A percentile compares a stretch with the other conserved stretches of the same genome.
phyloP scores from a whole-genome alignment of 2,797 vertebrate genomes.

The Silurus aristotelis region DNA sequence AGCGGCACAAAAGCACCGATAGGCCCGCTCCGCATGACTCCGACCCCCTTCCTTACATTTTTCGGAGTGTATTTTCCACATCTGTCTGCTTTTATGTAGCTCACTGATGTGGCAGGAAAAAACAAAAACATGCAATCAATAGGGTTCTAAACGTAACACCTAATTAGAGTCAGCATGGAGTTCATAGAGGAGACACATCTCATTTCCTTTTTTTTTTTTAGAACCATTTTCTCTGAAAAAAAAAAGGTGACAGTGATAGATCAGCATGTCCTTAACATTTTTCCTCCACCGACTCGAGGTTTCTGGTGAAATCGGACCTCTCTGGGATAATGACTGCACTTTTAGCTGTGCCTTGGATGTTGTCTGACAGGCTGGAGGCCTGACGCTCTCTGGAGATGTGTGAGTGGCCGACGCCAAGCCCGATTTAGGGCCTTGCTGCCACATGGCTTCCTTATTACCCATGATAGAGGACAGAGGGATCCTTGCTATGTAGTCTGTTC shows the following conservation, averaged over 20 bases:
- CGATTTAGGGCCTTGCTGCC: constrained; percentile 55
- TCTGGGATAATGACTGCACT: constrained; percentile 68
- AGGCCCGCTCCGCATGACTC: neutral
- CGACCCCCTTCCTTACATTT: neutral
- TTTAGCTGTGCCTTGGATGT: constrained; percentile 62
- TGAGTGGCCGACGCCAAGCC: constrained; percentile 58
- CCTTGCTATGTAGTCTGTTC: constrained; percentile 23
- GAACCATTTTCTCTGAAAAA: neutral
- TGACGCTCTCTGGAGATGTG: constrained; percentile 58
- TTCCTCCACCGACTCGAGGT: neutral
- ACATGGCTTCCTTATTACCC: constrained; percentile 40
- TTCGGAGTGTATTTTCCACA: neutral
- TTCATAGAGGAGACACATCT: neutral
- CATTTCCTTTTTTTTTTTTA: neutral
- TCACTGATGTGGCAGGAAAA: neutral
- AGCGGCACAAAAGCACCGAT: constrained; percentile 25
- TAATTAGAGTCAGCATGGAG: constrained; percentile 12
- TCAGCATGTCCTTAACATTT: constrained; percentile 31
- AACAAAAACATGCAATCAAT: neutral
- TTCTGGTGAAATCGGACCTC: constrained; percentile 25
- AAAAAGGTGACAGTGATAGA: constrained; percentile 31
- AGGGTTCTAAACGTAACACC: too few relatives aligned
- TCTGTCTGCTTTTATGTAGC: neutral
- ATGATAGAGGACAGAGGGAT: constrained; percentile 33
- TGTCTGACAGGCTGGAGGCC: constrained; percentile 63